Evolutionary conservation across 2,888 invertebrate genomes (phyloP).

Genomic region (Pyrrhia umbra): DNA sequence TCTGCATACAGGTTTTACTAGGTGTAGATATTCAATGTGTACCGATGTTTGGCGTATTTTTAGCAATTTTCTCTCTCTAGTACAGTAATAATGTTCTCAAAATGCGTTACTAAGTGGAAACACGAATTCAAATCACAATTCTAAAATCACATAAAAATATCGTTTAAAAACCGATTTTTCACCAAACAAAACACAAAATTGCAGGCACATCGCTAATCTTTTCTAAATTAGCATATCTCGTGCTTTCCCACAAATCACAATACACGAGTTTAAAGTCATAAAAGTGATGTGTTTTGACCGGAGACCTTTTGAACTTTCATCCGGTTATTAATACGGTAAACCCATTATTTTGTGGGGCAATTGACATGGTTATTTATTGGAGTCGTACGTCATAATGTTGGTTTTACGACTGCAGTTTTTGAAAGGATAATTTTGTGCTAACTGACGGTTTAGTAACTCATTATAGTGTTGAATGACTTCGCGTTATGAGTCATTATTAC

Average conservation of each 20-base stretch:
- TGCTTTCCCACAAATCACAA: constrained; percentile 76
- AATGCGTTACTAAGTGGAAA: no score
- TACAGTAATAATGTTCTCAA: not conserved
- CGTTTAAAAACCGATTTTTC: constrained; percentile 52
- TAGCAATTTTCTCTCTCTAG: not conserved
- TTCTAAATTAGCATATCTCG: constrained; percentile 75
- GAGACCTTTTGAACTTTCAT: constrained; percentile 68
- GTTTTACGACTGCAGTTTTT: constrained; percentile 1
- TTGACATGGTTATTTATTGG: constrained; percentile 43
- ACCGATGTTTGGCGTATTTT: no score
- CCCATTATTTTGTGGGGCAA: constrained; percentile 52
- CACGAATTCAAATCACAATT: not conserved
- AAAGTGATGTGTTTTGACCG: constrained; percentile 48
- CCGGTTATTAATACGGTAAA: constrained; percentile 65
- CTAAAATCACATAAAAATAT: not conserved
- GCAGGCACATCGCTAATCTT: constrained; percentile 62
- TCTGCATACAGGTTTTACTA: no score
- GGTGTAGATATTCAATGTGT: no score
- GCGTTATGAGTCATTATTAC: no score
- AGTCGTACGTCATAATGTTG: constrained; percentile 16
- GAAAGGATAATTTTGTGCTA: not conserved
- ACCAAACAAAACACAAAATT: constrained; percentile 37
- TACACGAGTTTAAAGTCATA: constrained; percentile 46
- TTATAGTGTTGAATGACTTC: no score
- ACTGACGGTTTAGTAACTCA: not conserved